These are phyloP conservation scores for Oxytorus armatus DNA, from an alignment of 2,888 invertebrate genomes.

Conservation along the genomic window DNA sequence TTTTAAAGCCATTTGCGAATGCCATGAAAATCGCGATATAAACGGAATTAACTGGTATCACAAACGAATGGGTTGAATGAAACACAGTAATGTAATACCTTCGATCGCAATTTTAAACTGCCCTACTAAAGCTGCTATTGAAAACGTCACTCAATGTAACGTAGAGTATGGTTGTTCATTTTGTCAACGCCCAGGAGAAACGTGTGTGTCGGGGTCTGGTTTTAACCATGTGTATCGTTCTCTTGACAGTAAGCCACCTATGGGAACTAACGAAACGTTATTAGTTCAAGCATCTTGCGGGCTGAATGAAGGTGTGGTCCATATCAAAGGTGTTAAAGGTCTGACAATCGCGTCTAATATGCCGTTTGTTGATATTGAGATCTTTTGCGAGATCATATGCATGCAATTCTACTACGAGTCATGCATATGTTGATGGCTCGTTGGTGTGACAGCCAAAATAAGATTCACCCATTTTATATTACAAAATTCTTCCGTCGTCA, in stretches of 20 bases:
- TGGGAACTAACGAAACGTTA: constrained; percentile 26
- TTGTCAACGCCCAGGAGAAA: constrained; percentile 56
- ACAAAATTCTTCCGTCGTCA: constrained; percentile 27
- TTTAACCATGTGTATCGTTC: constrained; percentile 4
- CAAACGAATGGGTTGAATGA: not conserved
- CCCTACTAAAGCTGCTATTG: constrained; percentile 49
- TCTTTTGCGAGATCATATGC: constrained; percentile 53
- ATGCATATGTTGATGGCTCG: constrained; percentile 17
- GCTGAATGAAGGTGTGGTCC: not conserved
- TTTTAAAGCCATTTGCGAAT: constrained; percentile 54
- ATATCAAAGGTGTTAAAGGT: constrained; percentile 53
- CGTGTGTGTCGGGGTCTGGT: constrained; percentile 33
- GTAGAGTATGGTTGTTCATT: constrained; percentile 57
- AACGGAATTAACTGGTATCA: constrained; percentile 48
- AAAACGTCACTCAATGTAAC: constrained; percentile 56
- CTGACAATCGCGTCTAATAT: constrained; percentile 20
- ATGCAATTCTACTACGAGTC: constrained; percentile 20
- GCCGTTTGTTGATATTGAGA: constrained; percentile 34
- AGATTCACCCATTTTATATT: constrained; percentile 32
- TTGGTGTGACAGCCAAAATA: constrained; percentile 8
- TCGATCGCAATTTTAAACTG: constrained; percentile 31
- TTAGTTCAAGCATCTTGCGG: constrained; percentile 8
- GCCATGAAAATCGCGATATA: constrained; percentile 22
- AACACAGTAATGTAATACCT: constrained; percentile 34
- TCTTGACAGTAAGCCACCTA: not conserved